Conservation (phyloP, 2,888 invertebrate species). For the Mythimna pallens region DNA sequence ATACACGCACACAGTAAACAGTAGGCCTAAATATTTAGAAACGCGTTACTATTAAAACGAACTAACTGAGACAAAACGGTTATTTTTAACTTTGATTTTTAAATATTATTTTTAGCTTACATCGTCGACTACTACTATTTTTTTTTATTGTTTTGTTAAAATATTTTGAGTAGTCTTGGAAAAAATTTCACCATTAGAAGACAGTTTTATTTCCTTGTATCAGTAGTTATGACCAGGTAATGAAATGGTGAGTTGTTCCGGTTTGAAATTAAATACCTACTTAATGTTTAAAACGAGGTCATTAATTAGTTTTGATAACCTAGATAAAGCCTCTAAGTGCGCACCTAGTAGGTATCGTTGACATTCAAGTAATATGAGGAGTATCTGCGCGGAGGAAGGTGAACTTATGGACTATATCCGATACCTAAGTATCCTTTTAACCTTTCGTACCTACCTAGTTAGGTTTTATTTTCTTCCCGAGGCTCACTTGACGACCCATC, state of each 20-base stretch:
- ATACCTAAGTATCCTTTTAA: background rate
- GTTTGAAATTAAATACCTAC: constrained; percentile 30
- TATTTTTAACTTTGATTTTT: constrained; percentile 36
- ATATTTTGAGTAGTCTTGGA: background rate
- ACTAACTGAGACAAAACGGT: constrained; percentile 6
- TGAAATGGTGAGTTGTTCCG: constrained; percentile 15
- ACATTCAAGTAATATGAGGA: constrained; percentile 10
- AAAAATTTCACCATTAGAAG: background rate
- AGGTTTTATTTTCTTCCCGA: background rate
- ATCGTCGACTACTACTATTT: constrained; percentile 22
- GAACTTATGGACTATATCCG: background rate
- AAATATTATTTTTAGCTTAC: constrained; percentile 25
- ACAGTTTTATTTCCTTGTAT: background rate
- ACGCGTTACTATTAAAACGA: constrained; percentile 15
- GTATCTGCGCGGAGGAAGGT: background rate
- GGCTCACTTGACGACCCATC: background rate
- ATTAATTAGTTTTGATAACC: constrained; percentile 40
- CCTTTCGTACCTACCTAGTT: no score
- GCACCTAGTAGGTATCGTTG: background rate
- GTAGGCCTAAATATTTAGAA: no score
- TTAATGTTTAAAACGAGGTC: constrained; percentile 6
- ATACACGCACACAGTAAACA: no score
- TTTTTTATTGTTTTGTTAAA: background rate
- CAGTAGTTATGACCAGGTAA: background rate
- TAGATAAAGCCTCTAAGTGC: constrained; percentile 16